Evolutionary conservation across 1,140 invertebrate genomes (phyloP), one percentile per base, ranked within the genome.

Genomic region (Acromyrmex heyeri): DNA sequence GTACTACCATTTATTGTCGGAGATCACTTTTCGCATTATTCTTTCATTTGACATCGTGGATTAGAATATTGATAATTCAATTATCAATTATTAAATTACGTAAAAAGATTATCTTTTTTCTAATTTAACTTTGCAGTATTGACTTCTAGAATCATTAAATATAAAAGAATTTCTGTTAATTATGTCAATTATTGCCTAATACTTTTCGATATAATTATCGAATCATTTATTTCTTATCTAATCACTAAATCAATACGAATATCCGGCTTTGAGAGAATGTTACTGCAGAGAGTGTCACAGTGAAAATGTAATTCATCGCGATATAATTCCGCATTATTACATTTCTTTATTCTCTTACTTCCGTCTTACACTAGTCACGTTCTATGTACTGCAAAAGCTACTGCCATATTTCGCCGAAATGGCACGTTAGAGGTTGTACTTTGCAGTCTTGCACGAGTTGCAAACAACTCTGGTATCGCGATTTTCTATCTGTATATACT

Each of bases 391-490:
- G 10, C 14, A 75, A 75, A 34, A 75, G 59, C 34, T 61, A 57
- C 53, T 38, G 27, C 50, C 34, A 75, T 44, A 59, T 59, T 75
- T 75, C 21, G 72, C 30, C n/a, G 30, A 59, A 75, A 59, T 57
- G 21, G 55, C 10, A 75, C 34, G 12, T 38, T 75, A 44, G 12
- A 27, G n/a, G n/a, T 21, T 73, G 30, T 55, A 75, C 14, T 75
- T 75, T 12, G 53, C 27, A 34, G n/a, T 6, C 53, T 38, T 59
- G 72, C 70, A 10, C 53, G n/a, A 75, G 27, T 59, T 59, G 55
- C 14, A 75, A 24, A 59, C 30, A 75, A 21, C 30, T 12, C 2
- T 59, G 50, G 44, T 50, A 59, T 75, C 55, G 18, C 14, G 14
- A 75, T 61, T 24, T 24, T 59, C 34, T 59, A 12, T 3, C 16